Conservation (phyloP, 2,888 invertebrate genomes). For the Zeuzera pyrina region DNA sequence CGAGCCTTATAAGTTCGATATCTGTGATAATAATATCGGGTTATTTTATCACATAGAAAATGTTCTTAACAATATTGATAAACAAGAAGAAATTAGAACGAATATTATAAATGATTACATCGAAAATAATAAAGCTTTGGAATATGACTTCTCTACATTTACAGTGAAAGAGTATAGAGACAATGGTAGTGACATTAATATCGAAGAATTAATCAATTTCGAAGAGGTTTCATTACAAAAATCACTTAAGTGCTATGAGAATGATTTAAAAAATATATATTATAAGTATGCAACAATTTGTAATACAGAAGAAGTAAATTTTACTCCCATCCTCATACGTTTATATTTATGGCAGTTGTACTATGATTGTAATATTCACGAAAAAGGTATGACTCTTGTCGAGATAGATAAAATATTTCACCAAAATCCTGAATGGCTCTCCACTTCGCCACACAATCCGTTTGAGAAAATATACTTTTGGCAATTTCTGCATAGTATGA, state of each 20-base stretch:
- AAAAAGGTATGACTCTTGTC: slow-evolving; percentile 59
- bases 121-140: slow-evolving; percentile 31
- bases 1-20: slow-evolving; percentile 36
- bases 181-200: slow-evolving; percentile 13
- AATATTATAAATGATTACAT: slow-evolving; percentile 40
- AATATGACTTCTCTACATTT: slow-evolving; percentile 10
- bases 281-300: slow-evolving; percentile 64
- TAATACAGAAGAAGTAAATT: slow-evolving; percentile 39
- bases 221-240: slow-evolving; percentile 61
- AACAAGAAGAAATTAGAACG: slow-evolving; percentile 30
- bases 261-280: slow-evolving; percentile 63
- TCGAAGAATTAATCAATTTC: slow-evolving; percentile 36
- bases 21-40: slow-evolving; percentile 50
- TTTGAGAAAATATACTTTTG: slow-evolving; percentile 76
- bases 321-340: slow-evolving; percentile 60
- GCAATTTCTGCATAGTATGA: slow-evolving; percentile 73
- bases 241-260: slow-evolving; percentile 56
- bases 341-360: slow-evolving; percentile 75
- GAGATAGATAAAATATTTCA: slow-evolving; percentile 66
- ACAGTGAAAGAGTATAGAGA: slow-evolving; percentile 18
- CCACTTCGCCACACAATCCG: slow-evolving; percentile 61
- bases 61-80: slow-evolving; percentile 47
- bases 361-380: slow-evolving; percentile 67
- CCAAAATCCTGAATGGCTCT: slow-evolving; percentile 56
- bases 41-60: slow-evolving; percentile 55